Conservation (phyloP, 2,797 vertebrate genomes). For the Orestias chungarensis region DNA sequence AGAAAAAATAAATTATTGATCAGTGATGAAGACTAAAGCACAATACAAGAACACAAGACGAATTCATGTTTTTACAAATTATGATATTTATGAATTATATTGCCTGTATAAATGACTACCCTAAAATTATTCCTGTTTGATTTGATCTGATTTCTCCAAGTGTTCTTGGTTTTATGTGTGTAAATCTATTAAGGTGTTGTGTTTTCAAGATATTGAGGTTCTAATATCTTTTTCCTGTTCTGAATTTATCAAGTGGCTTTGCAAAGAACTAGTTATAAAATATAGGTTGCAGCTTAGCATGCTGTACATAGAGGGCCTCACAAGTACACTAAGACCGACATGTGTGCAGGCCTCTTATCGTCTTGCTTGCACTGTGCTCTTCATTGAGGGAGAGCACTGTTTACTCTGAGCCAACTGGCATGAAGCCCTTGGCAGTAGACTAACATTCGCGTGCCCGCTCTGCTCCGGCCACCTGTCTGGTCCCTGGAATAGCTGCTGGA, state of each 20-base stretch:
- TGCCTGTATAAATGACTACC: background rate
- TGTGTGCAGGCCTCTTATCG: conserved; percentile 69
- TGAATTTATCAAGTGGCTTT: conserved; percentile 32
- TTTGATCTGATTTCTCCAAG: background rate
- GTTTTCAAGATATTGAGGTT: background rate
- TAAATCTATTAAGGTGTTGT: background rate
- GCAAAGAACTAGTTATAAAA: conserved; percentile 23
- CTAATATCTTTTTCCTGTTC: conserved; percentile 9
- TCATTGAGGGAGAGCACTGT: conserved; percentile 68
- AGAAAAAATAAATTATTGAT: background rate
- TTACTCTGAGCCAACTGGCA: conserved; percentile 77
- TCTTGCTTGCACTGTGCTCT: conserved; percentile 69
- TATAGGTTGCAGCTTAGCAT: conserved; percentile 35
- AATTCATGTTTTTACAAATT: background rate
- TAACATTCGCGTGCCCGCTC: conserved; percentile 70
- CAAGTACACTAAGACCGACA: conserved; percentile 55
- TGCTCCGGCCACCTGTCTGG: conserved; percentile 82
- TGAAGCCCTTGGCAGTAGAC: conserved; percentile 68
- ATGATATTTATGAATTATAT: background rate
- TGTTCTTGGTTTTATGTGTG: background rate
- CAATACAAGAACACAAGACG: background rate
- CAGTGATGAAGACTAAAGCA: background rate
- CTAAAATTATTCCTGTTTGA: background rate
- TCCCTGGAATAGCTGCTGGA: conserved; percentile 73
- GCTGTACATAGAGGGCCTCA: conserved; percentile 44